These are phyloP conservation scores for Charanyca ferruginea DNA, from an alignment of 2,888 invertebrate genomes.

Conservation along the genomic window DNA sequence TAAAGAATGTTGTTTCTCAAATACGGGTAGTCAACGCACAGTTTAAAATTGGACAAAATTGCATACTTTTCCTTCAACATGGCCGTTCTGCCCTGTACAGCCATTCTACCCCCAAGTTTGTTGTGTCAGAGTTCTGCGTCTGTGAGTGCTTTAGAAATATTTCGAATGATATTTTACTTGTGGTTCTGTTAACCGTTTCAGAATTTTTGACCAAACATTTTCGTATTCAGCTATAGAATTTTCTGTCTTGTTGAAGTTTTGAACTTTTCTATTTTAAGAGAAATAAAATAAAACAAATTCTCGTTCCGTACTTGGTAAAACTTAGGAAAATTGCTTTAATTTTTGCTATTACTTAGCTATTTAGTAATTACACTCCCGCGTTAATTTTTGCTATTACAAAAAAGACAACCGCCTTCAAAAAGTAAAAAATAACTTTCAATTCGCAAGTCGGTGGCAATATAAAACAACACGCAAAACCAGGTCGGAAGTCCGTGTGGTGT, in stretches of 20 bases:
- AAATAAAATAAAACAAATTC: background rate
- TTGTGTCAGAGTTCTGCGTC: slow-evolving; percentile 15
- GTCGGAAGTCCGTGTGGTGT: too few species aligned
- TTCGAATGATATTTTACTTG: slow-evolving; percentile 28
- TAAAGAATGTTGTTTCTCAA: slow-evolving; percentile 9
- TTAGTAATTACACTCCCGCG: too few species aligned
- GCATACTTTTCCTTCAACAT: slow-evolving; percentile 42
- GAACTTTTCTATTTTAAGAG: background rate
- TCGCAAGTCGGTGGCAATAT: too few species aligned
- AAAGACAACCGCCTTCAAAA: too few species aligned
- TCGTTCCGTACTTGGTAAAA: background rate
- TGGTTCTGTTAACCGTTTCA: background rate
- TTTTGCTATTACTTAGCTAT: too few species aligned
- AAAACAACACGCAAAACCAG: too few species aligned
- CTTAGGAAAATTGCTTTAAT: too few species aligned
- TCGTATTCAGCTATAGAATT: background rate
- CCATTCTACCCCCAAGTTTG: slow-evolving; percentile 34
- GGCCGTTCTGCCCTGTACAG: slow-evolving; percentile 2
- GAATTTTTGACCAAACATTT: slow-evolving; percentile 3
- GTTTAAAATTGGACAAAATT: slow-evolving; percentile 49
- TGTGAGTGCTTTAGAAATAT: slow-evolving; percentile 38
- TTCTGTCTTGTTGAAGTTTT: slow-evolving; percentile 3
- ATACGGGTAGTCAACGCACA: slow-evolving; percentile 23
- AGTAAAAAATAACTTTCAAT: too few species aligned
- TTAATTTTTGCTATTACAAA: too few species aligned